Evolutionary conservation across 1,140 invertebrate genomes (phyloP).

Genomic region (Drosophila insularis): DNA sequence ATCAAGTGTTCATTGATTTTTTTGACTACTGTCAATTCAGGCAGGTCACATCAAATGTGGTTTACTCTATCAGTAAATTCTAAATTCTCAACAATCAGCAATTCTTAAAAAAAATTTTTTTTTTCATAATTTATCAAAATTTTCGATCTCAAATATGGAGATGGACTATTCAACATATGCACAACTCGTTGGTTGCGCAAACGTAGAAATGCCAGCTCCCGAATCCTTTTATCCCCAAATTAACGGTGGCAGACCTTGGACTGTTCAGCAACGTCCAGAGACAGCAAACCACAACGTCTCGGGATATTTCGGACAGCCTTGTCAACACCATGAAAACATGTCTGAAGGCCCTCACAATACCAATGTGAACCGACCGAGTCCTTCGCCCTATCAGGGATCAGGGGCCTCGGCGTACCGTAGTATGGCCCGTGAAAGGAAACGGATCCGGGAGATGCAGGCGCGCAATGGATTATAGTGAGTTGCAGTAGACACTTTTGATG

Average conservation of each 20-base stretch:
- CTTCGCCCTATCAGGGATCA: not conserved
- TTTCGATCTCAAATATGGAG: slow-evolving; percentile 18
- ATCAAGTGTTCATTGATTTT: not conserved
- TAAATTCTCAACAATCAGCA: not conserved
- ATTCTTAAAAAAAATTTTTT: not conserved
- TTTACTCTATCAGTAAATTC: not conserved
- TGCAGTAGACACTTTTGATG: too few relatives aligned
- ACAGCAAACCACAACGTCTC: not conserved
- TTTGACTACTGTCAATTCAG: too few relatives aligned
- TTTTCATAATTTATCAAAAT: not conserved
- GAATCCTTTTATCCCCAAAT: slow-evolving; percentile 38
- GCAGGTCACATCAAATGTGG: not conserved
- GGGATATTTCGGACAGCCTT: not conserved
- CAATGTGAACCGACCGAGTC: not conserved
- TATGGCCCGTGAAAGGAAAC: slow-evolving; percentile 7
- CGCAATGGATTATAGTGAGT: slow-evolving; percentile 57
- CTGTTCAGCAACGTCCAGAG: not conserved
- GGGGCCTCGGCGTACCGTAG: slow-evolving; percentile 36
- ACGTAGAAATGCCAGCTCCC: slow-evolving; percentile 28
- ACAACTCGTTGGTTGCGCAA: slow-evolving; percentile 23
- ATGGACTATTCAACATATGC: slow-evolving; percentile 39
- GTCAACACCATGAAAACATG: not conserved
- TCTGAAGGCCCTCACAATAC: not conserved
- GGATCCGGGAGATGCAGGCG: slow-evolving; percentile 35
- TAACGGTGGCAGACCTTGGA: slow-evolving; percentile 4